Base-by-base conservation (phyloP, 2,113 vertebrate species). In the Malurus alboscapulatus region DNA sequence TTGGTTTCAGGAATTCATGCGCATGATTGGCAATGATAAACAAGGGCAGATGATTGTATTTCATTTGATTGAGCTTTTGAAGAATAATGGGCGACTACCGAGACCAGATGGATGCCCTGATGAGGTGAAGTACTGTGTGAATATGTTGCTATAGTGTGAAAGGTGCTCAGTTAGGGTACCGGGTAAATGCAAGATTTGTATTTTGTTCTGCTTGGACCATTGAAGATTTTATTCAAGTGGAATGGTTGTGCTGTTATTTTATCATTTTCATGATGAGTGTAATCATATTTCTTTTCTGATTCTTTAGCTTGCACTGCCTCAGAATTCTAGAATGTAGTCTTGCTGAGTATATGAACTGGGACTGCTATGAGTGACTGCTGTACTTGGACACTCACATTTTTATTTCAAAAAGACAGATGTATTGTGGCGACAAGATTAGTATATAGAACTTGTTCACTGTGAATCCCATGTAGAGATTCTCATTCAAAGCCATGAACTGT, bases 31-130 rank as follows among this genome's bases (percentile, higher is more conserved):
- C 30, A 98, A 98, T 81, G 99, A 99, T 94, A 99, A 99, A 93
- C 99, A 99, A 96, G 99, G 99, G 40, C 99, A 99, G 97, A 99
- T 99, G 99, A 99, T 99, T 57, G 99, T 99, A 19, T 99, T 99
- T 96, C 99, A 99, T 95, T 98, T 99, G 94, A 99, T 99, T 90
- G 98, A 99, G 80, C 98, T 99, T 92, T 97, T 99, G 76, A 99
- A 99, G 92, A 98, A 97, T n/a, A 98, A 98, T 54, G 98, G 98
- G 72, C 98, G 99, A 88, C 94, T 99, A 17, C 98, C 98, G 1
- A 97, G 98, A 81, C 99, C 99, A 24, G 98, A 98, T 17, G 97
- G 97, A 25, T 99, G 99, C 71, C 98, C 98, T 34, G 98, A 98
- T 92, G 98, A 99, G 99, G 99, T 95, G 97, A 98, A 98, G 98